phyloP scores from a whole-genome alignment of 2,113 vertebrate species.

The Tautogolabrus adspersus region DNA sequence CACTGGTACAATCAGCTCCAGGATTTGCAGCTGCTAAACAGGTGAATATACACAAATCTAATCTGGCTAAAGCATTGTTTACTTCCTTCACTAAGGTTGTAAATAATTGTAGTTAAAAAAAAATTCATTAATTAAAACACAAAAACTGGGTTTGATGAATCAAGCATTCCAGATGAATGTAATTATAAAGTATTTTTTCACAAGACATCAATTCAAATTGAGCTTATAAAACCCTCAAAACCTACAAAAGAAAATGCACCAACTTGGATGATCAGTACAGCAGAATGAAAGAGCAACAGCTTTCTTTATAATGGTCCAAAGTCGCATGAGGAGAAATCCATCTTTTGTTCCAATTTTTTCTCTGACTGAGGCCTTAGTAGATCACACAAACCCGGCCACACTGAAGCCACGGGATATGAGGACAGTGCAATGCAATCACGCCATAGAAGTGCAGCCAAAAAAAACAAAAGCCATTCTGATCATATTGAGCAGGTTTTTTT shows the following conservation, averaged over 20 bases:
- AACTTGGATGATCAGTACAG: neutral
- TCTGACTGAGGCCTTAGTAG: neutral
- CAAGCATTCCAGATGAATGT: neutral
- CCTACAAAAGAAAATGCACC: neutral
- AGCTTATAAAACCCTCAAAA: neutral
- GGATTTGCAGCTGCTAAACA: constrained; percentile 57
- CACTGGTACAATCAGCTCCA: constrained; percentile 66
- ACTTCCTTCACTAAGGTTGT: too few species aligned
- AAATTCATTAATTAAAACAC: too few species aligned
- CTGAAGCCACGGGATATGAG: constrained; percentile 3
- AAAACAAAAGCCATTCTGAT: neutral
- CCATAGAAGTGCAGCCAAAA: neutral
- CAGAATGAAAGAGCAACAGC: neutral
- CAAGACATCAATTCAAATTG: neutral
- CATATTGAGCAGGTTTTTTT: neutral
- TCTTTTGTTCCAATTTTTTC: constrained; percentile 2
- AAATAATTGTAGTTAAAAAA: too few species aligned
- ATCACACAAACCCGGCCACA: constrained; percentile 13
- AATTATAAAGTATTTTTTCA: neutral
- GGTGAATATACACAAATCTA: constrained; percentile 65
- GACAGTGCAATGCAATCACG: constrained; percentile 8
- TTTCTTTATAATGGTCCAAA: neutral
- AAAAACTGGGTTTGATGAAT: neutral
- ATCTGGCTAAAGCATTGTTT: neutral
- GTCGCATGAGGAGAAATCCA: neutral